Evolutionary conservation across 2,797 vertebrate genomes (phyloP), one percentile per base, ranked within the genome.

Genomic region (Schizopygopsis pylzovi): DNA sequence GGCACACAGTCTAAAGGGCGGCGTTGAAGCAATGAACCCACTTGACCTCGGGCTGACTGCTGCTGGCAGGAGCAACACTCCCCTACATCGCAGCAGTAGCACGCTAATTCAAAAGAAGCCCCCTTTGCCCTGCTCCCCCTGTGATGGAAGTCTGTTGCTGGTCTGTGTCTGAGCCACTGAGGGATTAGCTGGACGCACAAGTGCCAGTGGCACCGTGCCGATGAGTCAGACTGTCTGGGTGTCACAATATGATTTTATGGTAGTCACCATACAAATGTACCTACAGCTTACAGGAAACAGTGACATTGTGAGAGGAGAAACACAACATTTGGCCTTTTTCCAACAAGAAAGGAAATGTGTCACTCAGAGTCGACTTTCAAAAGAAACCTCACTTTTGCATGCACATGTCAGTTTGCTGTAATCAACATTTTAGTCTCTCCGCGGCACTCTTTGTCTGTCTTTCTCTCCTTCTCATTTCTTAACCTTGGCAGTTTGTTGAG

Each of bases 241-340:
- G 91, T 93, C 88, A 86, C 79, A 91, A 91, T 89, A 85, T 67
- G 83, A 72, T 82, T 73, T 33, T 33, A 33, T 33, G 33, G 33
- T 83, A 71, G 59, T 91, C 89, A 90, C 81, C 63, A 90, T 77
- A 25, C 41, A 63, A 79, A 87, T 86, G 45, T 89, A 72, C 86
- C 85, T 86, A 78, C 75, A 16, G 54, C 82, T 83, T 83, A 63
- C 72, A 76, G 76, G 39, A 76, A 83, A 65, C 82, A 65, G 70
- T 45, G 33, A 28, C 54, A 76, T 28, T 76, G 20, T 37, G 45
- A 39, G 43, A 37, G 33, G 73, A 39, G 22, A 56, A 59, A 45
- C 16, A 28, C 28, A 82, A 82, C 54, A 73, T 37, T 61, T 61
- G 70, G 68, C 54, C 11, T 33, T 75, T 76, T 83, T 37, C 47